A percentile compares a stretch with the other conserved stretches of the same genome.
phyloP scores from a whole-genome alignment of 2,888 invertebrate species.

The Heliconius erato region DNA sequence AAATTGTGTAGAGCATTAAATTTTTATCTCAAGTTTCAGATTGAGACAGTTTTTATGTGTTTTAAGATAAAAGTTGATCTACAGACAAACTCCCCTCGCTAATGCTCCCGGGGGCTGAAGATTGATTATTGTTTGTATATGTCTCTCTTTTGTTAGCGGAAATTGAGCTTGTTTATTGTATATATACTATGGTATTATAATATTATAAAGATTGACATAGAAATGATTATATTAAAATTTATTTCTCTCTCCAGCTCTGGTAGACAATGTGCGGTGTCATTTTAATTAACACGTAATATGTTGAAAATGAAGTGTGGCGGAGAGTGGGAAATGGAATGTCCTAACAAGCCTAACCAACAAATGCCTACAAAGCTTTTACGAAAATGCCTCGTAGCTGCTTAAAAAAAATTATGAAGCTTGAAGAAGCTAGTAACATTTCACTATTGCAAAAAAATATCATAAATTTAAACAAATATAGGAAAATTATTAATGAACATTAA shows the following conservation, averaged over 20 bases:
- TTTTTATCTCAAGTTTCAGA: constrained; percentile 19
- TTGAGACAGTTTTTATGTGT: constrained; percentile 18
- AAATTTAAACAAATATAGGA: no score
- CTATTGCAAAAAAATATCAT: no score
- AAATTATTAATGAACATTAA: no score
- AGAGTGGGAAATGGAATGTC: no score
- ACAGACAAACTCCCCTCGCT: constrained; percentile 20
- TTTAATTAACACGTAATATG: no score
- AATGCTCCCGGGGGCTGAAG: background rate
- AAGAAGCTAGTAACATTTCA: no score
- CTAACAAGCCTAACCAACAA: no score
- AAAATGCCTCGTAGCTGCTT: no score
- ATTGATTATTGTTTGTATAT: constrained; percentile 27
- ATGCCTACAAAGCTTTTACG: no score
- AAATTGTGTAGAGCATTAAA: background rate
- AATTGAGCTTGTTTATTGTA: background rate
- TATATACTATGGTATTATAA: background rate
- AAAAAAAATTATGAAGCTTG: no score
- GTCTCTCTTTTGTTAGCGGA: background rate
- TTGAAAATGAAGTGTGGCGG: no score
- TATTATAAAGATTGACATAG: background rate
- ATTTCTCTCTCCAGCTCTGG: background rate
- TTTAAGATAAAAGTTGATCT: constrained; percentile 19
- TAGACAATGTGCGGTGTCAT: background rate
- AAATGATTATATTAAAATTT: background rate